Base-by-base conservation (phyloP, 2,797 vertebrate genomes). In the Melanotaenia pygmaea region DNA sequence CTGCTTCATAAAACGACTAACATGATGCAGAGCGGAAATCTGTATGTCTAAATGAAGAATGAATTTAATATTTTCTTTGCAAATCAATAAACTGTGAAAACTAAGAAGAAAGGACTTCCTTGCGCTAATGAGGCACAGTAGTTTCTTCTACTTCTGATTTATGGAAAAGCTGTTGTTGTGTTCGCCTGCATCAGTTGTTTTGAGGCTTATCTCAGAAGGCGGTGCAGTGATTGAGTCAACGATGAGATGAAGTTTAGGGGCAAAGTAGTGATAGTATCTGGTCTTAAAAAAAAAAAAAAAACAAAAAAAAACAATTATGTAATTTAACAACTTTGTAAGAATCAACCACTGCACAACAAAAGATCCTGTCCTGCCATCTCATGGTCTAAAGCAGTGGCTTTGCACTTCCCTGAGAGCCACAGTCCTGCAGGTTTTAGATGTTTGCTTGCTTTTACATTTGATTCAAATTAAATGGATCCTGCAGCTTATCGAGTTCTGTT, bases 61-160 rank as follows among this genome's bases (percentile, higher is more conserved):
- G 66, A 28, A 66, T 68, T 67, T 72, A 79, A 64, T 71, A 64
- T 69, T 57, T 70, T 62, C 18, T 28, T 60, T 11, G 56, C 20
- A 56, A 80, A 74, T 77, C 64, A 51, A 72, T 47, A 67, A 72
- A 69, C 40, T 28, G 22, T 5, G 40, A 43, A 50, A 28, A 54
- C 51, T 54, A 13, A 54, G 51, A 26, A 26, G 51, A 51, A 12
- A 47, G n/a, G 47, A 22, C 47, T 54, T 24, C 24, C 51, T 13
- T 14, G 12, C 3, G 2, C 50, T 24, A 24, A 53, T 24, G 8
- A 47, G 13, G 35, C 35, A 47, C 6, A n/a, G 5, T 10, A 10
- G 9, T 50, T 50, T 22, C 47, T n/a, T 50, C 47, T 4, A 22
- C 9, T 22, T n/a, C n/a, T 10, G 47, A 22, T 47, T 20, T 20